Evolutionary conservation across 2,888 invertebrate species (phyloP).

Genomic region (Disparrhopalites patrizii): DNA sequence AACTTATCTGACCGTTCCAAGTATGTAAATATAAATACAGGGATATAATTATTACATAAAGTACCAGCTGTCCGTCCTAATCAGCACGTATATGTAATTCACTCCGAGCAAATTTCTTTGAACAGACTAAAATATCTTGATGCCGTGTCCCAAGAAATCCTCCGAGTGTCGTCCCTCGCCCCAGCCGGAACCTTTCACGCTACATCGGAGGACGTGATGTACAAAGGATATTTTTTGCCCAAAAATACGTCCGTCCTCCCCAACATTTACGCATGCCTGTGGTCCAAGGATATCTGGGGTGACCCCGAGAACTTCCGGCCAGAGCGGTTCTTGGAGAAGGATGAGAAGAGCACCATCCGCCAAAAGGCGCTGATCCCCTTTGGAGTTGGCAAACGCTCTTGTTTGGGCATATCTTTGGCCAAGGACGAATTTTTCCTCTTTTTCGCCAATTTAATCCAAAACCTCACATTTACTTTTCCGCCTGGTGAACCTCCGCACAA

Average conservation of each 20-base stretch:
- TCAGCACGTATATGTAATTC: too few species aligned
- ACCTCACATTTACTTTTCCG: too few species aligned
- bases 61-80: too few species aligned
- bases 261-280: neutral
- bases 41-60: too few species aligned
- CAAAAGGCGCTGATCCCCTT: neutral
- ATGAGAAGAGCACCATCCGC: neutral
- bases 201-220: neutral
- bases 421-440: neutral
- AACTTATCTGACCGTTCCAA: neutral
- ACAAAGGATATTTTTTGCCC: constrained; percentile 11
- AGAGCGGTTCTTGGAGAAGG: neutral
- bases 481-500: too few species aligned
- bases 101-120: too few species aligned
- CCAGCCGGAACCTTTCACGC: neutral
- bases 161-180: neutral
- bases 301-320: constrained; percentile 8
- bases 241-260: constrained; percentile 1
- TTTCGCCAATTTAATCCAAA: neutral
- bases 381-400: neutral
- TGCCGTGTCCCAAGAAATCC: neutral
- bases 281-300: neutral
- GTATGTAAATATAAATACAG: too few species aligned
- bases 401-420: neutral
- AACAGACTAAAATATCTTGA: neutral